phyloP scores from a whole-genome alignment of 2,888 invertebrate species.

The Strigamia maritima region DNA sequence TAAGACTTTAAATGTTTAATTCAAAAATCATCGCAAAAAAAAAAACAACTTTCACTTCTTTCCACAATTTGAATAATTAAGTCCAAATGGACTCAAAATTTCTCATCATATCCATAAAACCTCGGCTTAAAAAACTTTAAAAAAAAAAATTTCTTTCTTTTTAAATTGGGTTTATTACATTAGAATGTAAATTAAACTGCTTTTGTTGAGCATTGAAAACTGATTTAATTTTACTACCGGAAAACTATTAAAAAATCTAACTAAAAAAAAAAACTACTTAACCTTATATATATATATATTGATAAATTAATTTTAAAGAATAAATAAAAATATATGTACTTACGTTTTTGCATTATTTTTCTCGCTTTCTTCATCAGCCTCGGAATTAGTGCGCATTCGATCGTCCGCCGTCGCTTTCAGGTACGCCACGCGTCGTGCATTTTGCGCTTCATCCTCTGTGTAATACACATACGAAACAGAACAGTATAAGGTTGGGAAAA shows the following conservation, averaged over 20 bases:
- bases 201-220: neutral
- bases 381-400: constrained; percentile 64
- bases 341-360: constrained; percentile 39
- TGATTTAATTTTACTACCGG: neutral
- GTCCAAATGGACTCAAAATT: too few species aligned
- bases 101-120: too few species aligned
- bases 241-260: neutral
- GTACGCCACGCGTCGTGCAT: constrained; percentile 87
- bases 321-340: neutral
- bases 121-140: neutral
- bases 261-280: too few species aligned
- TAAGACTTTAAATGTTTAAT: too few species aligned
- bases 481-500: constrained; percentile 34
- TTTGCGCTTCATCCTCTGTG: constrained; percentile 65
- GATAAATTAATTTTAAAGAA: too few species aligned
- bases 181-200: neutral
- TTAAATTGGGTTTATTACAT: neutral
- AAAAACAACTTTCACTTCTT: too few species aligned
- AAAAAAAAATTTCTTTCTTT: too few species aligned
- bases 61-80: too few species aligned
- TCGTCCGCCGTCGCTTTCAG: constrained; percentile 86
- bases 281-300: too few species aligned
- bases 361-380: constrained; percentile 42
- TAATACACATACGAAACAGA: constrained; percentile 35
- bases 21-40: too few species aligned